These are phyloP conservation scores for Clusia tigrina DNA, from an alignment of 2,888 invertebrate genomes.

Conservation along the genomic window DNA sequence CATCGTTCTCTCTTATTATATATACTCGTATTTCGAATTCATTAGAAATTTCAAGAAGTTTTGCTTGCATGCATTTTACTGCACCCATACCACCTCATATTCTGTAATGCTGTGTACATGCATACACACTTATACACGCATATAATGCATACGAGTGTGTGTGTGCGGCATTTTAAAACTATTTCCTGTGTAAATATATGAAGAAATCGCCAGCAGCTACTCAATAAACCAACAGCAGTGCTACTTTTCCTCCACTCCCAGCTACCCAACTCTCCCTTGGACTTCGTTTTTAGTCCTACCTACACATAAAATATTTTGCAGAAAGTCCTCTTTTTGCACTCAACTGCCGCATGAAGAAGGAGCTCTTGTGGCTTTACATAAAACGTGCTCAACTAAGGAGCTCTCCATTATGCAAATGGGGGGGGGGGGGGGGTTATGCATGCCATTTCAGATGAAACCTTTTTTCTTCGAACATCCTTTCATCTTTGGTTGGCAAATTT, in stretches of 20 bases:
- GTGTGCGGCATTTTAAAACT: neutral
- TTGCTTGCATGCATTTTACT: slow-evolving; percentile 21
- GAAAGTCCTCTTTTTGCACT: slow-evolving; percentile 13
- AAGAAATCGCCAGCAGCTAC: slow-evolving; percentile 33
- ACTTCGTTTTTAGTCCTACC: no score
- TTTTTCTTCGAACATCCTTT: neutral
- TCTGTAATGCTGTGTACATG: slow-evolving; percentile 1
- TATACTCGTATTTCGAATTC: slow-evolving; percentile 33
- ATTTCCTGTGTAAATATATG: neutral
- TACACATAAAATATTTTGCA: slow-evolving; percentile 8
- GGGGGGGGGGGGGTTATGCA: no score
- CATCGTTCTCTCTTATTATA: no score
- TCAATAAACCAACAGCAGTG: slow-evolving; percentile 23
- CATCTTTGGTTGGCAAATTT: slow-evolving; percentile 17
- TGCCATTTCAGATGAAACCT: neutral
- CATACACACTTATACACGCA: no score
- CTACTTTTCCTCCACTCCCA: neutral
- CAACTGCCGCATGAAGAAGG: slow-evolving; percentile 32
- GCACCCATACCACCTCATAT: neutral
- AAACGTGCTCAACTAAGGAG: slow-evolving; percentile 31
- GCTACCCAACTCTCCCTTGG: no score
- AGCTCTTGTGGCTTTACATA: slow-evolving; percentile 35
- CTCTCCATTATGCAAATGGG: slow-evolving; percentile 22
- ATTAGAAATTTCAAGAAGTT: slow-evolving; percentile 44
- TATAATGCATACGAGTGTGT: no score